Evolutionary conservation across 2,113 vertebrate genomes (phyloP).

Genomic region (Mugil cephalus): DNA sequence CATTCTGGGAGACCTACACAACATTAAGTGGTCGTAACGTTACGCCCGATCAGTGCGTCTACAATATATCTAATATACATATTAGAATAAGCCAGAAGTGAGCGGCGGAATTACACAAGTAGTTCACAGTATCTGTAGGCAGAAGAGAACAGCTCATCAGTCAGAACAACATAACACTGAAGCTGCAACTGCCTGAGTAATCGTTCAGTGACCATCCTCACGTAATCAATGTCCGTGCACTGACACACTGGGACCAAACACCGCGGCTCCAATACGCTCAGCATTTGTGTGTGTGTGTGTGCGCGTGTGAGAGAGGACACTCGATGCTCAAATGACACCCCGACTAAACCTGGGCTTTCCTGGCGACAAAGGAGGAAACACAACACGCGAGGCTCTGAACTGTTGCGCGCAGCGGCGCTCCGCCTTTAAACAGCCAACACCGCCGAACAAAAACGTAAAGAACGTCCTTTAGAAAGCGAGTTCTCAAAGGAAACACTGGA

Average conservation of each 20-base stretch:
- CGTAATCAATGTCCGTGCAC: slow-evolving; percentile 14
- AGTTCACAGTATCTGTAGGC: neutral
- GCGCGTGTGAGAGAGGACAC: slow-evolving; percentile 12
- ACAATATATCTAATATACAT: neutral
- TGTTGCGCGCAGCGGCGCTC: too few relatives aligned
- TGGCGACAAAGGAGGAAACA: slow-evolving; percentile 20
- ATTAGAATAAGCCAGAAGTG: slow-evolving; percentile 1
- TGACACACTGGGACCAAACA: neutral
- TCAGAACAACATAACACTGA: too few relatives aligned
- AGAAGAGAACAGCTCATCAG: too few relatives aligned
- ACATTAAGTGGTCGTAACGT: too few relatives aligned
- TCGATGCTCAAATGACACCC: slow-evolving; percentile 7
- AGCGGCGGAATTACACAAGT: neutral
- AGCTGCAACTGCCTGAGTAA: neutral
- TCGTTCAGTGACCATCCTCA: slow-evolving; percentile 3
- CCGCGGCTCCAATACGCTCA: neutral
- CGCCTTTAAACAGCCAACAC: neutral
- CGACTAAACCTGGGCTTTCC: slow-evolving; percentile 24
- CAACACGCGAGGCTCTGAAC: neutral
- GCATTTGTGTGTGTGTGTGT: neutral
- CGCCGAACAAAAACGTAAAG: neutral
- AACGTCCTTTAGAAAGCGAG: neutral
- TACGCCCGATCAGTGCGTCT: too few relatives aligned
- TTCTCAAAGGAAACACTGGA: neutral
- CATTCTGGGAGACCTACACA: too few relatives aligned